Evolutionary conservation across 2,888 invertebrate species (phyloP).

Genomic region (Abrostola tripartita): DNA sequence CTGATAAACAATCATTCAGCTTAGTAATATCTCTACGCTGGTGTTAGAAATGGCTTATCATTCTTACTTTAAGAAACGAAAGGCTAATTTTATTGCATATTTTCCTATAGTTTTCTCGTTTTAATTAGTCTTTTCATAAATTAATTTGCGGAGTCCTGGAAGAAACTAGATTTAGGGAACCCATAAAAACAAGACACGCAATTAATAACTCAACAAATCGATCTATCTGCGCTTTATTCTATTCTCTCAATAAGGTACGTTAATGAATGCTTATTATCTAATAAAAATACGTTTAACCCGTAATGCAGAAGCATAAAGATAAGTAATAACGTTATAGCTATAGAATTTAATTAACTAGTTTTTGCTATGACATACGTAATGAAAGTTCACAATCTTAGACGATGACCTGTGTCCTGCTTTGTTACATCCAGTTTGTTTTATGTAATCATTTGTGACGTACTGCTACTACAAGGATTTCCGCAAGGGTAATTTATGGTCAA

Average conservation of each 20-base stretch:
- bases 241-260: neutral
- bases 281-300: slow-evolving; percentile 10
- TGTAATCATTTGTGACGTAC: slow-evolving; percentile 32
- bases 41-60: too few relatives aligned
- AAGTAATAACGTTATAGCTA: slow-evolving; percentile 22
- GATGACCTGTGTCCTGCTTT: slow-evolving; percentile 44
- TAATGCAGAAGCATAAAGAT: slow-evolving; percentile 12
- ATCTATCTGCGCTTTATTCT: neutral
- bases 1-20: too few relatives aligned
- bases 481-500: neutral
- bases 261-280: neutral
- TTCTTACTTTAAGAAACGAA: too few relatives aligned
- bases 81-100: too few relatives aligned
- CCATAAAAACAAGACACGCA: neutral
- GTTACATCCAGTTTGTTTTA: slow-evolving; percentile 38
- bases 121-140: too few relatives aligned
- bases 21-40: neutral
- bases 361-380: slow-evolving; percentile 44
- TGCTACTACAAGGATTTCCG: slow-evolving; percentile 17
- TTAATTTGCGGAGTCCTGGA: too few relatives aligned
- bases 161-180: too few relatives aligned
- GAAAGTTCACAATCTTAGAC: slow-evolving; percentile 48
- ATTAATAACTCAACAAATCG: neutral
- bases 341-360: slow-evolving; percentile 23
- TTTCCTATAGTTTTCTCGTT: too few relatives aligned